Evolutionary conservation across 2,797 vertebrate genomes (phyloP).

Genomic region (Cyclopterus lumpus): DNA sequence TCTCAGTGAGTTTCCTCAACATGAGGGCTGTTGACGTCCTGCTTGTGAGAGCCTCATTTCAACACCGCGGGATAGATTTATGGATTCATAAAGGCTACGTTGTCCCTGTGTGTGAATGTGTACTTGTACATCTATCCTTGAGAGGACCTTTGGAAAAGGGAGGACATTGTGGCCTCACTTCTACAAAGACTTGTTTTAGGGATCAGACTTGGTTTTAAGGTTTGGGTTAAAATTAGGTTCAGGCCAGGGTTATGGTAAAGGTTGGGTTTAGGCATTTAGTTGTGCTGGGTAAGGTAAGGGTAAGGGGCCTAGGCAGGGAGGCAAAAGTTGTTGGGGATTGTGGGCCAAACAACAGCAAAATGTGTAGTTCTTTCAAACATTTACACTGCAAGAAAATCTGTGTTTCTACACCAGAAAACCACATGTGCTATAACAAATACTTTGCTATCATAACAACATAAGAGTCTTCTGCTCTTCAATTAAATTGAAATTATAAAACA

Average conservation of each 20-base stretch:
- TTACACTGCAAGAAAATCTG: too few relatives aligned
- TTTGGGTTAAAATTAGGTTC: too few relatives aligned
- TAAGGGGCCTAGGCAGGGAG: too few relatives aligned
- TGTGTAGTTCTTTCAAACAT: not conserved
- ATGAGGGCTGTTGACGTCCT: not conserved
- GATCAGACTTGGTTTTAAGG: not conserved
- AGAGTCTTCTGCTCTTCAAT: not conserved
- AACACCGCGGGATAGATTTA: not conserved
- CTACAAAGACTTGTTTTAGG: not conserved
- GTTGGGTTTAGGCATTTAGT: not conserved
- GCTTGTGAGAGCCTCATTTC: not conserved
- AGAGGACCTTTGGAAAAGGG: not conserved
- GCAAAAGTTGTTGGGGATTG: too few relatives aligned
- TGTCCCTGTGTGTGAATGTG: constrained; percentile 13
- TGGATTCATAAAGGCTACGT: constrained; percentile 18
- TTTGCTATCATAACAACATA: not conserved
- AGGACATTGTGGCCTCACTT: not conserved
- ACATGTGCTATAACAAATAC: not conserved
- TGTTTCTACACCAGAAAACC: not conserved
- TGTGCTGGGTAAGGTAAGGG: too few relatives aligned
- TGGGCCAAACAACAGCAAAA: not conserved
- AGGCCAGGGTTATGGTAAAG: not conserved
- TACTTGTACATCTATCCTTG: not conserved
- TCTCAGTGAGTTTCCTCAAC: not conserved
- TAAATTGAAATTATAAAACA: too few relatives aligned